Conservation (phyloP, 2,797 vertebrate genomes). For the Syndactyla subalaris region DNA sequence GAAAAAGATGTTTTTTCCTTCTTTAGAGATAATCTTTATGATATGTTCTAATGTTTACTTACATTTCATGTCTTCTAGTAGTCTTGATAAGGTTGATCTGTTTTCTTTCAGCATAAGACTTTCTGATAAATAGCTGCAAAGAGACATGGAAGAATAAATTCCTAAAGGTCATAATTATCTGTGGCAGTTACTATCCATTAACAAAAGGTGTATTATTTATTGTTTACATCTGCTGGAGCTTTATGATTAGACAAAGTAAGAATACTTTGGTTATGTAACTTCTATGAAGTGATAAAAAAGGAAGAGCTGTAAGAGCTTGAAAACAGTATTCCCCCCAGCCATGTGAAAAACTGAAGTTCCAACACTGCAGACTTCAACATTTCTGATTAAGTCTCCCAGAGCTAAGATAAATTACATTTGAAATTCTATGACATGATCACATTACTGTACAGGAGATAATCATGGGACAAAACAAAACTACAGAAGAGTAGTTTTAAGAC, state of each 20-base stretch:
- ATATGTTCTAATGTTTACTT: conserved; percentile 71
- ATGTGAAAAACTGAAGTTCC: rapidly evolving
- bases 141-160: background rate
- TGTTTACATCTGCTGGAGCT: background rate
- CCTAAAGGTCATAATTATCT: background rate
- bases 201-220: background rate
- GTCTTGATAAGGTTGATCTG: conserved; percentile 80
- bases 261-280: rapidly evolving
- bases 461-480: background rate
- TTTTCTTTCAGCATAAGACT: conserved; percentile 87
- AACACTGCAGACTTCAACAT: background rate
- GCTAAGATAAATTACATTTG: background rate
- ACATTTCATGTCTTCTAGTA: conserved; percentile 94
- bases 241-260: background rate
- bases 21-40: background rate
- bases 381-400: background rate
- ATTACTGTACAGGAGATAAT: rapidly evolving
- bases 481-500: background rate
- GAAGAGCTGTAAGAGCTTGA: rapidly evolving
- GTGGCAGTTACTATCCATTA: background rate
- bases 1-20: background rate
- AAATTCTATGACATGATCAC: background rate
- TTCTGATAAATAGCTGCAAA: conserved; percentile 89
- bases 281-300: background rate
- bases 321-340: background rate